Evolutionary conservation across 2,113 vertebrate species (phyloP).

Genomic region (Colius striatus): DNA sequence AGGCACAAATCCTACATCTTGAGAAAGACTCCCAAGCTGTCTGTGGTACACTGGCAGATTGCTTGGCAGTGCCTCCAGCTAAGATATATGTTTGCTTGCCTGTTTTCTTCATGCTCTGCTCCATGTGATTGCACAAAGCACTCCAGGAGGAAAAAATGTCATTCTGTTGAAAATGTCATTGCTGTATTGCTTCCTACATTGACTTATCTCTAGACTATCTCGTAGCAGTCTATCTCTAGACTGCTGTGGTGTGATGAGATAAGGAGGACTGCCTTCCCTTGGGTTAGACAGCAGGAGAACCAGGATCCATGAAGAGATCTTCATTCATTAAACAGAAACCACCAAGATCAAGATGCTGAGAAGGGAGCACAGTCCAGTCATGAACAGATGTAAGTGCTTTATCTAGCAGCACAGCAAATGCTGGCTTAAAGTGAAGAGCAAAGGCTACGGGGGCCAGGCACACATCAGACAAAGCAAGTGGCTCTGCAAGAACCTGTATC

Average conservation of each 20-base stretch:
- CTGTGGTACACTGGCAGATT: background rate
- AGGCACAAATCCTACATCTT: background rate
- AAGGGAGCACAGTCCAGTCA: background rate
- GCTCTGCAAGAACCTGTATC: background rate
- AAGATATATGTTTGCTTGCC: background rate
- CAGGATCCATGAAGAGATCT: background rate
- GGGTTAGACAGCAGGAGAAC: background rate
- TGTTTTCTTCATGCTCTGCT: background rate
- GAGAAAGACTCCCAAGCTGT: background rate
- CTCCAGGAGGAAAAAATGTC: background rate
- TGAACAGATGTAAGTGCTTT: background rate
- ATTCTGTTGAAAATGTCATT: background rate
- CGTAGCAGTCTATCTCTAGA: background rate
- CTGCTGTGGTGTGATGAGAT: background rate
- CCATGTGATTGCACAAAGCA: background rate
- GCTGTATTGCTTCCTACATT: background rate
- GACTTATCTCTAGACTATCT: background rate
- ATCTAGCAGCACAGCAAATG: background rate
- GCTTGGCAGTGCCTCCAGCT: background rate
- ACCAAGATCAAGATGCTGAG: background rate
- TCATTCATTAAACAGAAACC: background rate
- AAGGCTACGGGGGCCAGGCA: background rate
- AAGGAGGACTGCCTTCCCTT: background rate
- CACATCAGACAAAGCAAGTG: background rate
- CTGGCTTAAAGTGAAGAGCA: background rate